Evolutionary conservation across 2,888 invertebrate species (phyloP).

Genomic region (Apoderus coryli): DNA sequence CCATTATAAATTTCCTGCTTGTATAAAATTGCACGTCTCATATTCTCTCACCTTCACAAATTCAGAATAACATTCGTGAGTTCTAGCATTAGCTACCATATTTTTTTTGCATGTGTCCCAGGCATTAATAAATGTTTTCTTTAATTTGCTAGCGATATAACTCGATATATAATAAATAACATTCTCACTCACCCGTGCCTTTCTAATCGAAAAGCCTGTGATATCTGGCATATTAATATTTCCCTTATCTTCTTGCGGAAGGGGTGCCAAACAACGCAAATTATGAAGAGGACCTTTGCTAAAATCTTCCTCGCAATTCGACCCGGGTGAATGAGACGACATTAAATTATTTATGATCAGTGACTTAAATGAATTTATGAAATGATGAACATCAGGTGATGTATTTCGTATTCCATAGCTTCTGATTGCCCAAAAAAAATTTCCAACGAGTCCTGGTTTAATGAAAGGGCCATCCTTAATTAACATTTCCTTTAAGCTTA

Average conservation of each 20-base stretch:
- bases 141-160: slow-evolving; percentile 2
- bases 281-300: slow-evolving; percentile 10
- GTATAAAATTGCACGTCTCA: slow-evolving; percentile 4
- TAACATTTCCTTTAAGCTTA: slow-evolving; percentile 9
- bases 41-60: background rate
- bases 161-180: slow-evolving; percentile 1
- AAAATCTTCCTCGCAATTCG: slow-evolving; percentile 12
- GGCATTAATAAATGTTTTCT: background rate
- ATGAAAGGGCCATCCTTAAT: slow-evolving; percentile 9
- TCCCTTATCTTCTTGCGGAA: slow-evolving; percentile 1
- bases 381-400: slow-evolving; percentile 10
- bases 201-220: background rate
- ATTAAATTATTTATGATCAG: slow-evolving; percentile 13
- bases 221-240: background rate
- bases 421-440: slow-evolving; percentile 11
- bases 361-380: slow-evolving; percentile 11
- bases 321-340: slow-evolving; percentile 10
- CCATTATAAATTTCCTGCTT: slow-evolving; percentile 4
- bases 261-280: slow-evolving; percentile 9
- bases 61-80: background rate
- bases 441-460: slow-evolving; percentile 13
- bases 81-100: slow-evolving; percentile 1
- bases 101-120: slow-evolving; percentile 1
- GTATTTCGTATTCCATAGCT: slow-evolving; percentile 12
- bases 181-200: slow-evolving; percentile 3